Conservation (phyloP, 2,797 vertebrate species). For the Pseudochaenichthys georgianus region DNA sequence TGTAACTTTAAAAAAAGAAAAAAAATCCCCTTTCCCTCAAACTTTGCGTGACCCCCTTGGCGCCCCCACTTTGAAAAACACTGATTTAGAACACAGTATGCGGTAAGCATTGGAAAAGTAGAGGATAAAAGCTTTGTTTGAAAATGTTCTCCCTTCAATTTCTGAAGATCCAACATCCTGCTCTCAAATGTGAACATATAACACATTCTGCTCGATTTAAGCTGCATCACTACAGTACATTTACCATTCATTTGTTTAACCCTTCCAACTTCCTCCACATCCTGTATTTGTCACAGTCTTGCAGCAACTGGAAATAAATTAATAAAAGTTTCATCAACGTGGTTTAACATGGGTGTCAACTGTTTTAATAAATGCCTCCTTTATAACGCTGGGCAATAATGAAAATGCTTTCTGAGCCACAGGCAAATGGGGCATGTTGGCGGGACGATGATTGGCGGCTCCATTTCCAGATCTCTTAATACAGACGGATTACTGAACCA, state of each 20-base stretch:
- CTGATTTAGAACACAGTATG: neutral
- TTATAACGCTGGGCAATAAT: too few relatives aligned
- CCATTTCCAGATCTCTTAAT: too few relatives aligned
- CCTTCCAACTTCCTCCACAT: neutral
- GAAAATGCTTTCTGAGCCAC: too few relatives aligned
- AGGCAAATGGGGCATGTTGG: too few relatives aligned
- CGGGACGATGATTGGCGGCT: too few relatives aligned
- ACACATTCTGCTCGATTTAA: neutral
- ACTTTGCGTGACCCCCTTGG: too few relatives aligned
- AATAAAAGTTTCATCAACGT: neutral
- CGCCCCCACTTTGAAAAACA: too few relatives aligned
- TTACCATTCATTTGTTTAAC: neutral
- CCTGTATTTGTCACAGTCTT: neutral
- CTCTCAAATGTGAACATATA: neutral
- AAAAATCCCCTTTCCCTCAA: too few relatives aligned
- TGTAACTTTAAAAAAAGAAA: too few relatives aligned
- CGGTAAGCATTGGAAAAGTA: neutral
- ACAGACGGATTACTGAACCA: too few relatives aligned
- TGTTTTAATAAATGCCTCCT: too few relatives aligned
- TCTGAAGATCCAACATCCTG: too few relatives aligned
- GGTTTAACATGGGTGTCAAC: neutral
- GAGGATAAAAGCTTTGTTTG: neutral
- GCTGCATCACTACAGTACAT: neutral
- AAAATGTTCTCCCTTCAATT: neutral
- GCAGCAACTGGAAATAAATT: conserved; percentile 16